These are phyloP conservation scores for Eupsittula cactorum DNA, from an alignment of 2,113 vertebrate species.

Conservation along the genomic window DNA sequence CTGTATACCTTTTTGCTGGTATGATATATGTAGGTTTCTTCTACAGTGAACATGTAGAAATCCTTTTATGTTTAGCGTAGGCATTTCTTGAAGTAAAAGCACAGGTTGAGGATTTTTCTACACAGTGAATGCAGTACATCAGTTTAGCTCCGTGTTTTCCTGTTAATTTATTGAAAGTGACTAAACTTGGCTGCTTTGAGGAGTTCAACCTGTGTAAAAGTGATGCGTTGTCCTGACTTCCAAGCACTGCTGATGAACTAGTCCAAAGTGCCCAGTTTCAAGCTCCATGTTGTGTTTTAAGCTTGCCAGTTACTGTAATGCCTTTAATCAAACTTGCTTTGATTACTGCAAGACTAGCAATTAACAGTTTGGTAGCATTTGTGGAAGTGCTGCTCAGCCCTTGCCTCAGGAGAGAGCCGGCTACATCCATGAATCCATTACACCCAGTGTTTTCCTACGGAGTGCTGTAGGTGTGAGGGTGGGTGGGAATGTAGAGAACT, in stretches of 20 bases:
- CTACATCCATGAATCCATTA: not conserved
- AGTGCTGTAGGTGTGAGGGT: not conserved
- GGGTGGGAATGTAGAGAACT: not conserved
- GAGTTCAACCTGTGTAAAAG: not conserved
- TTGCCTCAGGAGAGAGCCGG: not conserved
- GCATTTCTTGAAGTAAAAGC: not conserved
- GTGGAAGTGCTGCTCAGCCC: not conserved
- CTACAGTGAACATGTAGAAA: not conserved
- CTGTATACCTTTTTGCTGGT: not conserved
- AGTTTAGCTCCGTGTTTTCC: not conserved
- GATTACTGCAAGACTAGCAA: not conserved
- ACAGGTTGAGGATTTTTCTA: not conserved
- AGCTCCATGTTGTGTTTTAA: accelerated
- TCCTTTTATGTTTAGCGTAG: not conserved
- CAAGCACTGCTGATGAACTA: not conserved
- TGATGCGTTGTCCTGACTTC: not conserved
- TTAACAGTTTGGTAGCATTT: not conserved
- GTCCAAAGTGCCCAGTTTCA: not conserved
- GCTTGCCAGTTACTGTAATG: not conserved
- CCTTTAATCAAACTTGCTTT: not conserved
- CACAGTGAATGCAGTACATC: accelerated
- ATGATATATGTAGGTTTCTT: not conserved
- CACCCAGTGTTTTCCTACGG: accelerated
- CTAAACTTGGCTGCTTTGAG: not conserved
- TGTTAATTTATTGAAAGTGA: not conserved